These are phyloP conservation scores for Anoncus sp. DNA, from an alignment of 2,888 invertebrate species.

Conservation along the genomic window DNA sequence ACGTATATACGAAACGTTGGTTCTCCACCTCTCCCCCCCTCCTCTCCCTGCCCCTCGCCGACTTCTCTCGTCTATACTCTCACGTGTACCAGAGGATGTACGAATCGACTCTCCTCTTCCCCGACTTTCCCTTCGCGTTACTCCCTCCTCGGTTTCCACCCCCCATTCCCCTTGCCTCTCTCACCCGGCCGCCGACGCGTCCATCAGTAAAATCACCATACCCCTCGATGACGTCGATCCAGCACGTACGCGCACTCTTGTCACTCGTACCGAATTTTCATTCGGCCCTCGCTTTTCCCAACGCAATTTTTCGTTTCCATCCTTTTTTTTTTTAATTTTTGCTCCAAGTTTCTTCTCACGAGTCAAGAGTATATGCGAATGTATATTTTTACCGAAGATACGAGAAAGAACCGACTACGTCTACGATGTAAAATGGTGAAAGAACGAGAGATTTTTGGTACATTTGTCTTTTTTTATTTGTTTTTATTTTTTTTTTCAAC, in stretches of 20 bases:
- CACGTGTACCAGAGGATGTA: slow-evolving; percentile 43
- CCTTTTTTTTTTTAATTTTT: slow-evolving; percentile 10
- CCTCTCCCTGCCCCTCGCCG: slow-evolving; percentile 59
- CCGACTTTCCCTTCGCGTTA: slow-evolving; percentile 50
- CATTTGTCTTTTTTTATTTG: neutral
- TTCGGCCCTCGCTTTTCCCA: slow-evolving; percentile 4
- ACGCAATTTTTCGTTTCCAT: slow-evolving; percentile 29
- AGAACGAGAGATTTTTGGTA: neutral
- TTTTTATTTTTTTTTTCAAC: neutral
- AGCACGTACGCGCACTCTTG: slow-evolving; percentile 43
- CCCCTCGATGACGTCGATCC: slow-evolving; percentile 67
- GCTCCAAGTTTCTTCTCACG: neutral
- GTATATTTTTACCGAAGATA: neutral
- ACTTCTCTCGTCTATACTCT: slow-evolving; percentile 46
- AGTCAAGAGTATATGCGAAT: neutral
- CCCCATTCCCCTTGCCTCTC: slow-evolving; percentile 46
- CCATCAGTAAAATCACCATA: slow-evolving; percentile 66
- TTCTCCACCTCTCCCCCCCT: slow-evolving; percentile 64
- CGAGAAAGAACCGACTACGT: slow-evolving; percentile 9
- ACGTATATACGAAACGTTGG: slow-evolving; percentile 68
- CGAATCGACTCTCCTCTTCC: slow-evolving; percentile 48
- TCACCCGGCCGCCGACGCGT: slow-evolving; percentile 49
- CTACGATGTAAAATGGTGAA: neutral
- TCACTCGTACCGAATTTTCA: slow-evolving; percentile 57
- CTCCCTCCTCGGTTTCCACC: slow-evolving; percentile 51